Evolutionary conservation across 2,113 vertebrate species (phyloP).

Genomic region (Addax nasomaculatus): DNA sequence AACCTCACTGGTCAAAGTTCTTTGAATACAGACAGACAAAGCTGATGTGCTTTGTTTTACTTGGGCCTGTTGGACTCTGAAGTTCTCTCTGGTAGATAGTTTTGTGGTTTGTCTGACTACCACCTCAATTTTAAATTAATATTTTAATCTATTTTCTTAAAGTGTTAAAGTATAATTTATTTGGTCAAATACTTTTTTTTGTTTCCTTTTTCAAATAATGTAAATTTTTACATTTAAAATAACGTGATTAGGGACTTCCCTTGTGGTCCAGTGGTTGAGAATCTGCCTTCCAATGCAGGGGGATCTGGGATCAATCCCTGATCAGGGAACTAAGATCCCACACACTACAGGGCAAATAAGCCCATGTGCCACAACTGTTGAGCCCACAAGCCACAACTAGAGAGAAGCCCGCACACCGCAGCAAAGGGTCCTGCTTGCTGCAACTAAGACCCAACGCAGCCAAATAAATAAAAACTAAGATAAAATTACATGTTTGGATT

Average conservation of each 20-base stretch:
- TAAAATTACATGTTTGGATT: background rate
- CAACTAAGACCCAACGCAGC: background rate
- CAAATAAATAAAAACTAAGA: background rate
- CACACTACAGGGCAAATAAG: background rate
- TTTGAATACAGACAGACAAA: background rate
- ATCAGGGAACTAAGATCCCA: background rate
- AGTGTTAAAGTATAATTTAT: background rate
- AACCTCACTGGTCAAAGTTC: background rate
- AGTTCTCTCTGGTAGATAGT: background rate
- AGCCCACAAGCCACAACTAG: background rate
- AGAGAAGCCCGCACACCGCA: background rate
- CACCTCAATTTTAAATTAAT: background rate
- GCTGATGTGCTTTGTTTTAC: background rate
- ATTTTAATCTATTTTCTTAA: background rate
- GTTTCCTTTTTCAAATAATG: conserved; percentile 2
- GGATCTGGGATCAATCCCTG: background rate
- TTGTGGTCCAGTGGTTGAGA: background rate
- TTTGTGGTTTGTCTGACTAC: background rate
- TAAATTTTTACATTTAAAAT: conserved; percentile 31
- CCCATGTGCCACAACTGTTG: background rate
- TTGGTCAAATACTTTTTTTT: background rate
- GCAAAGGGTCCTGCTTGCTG: background rate
- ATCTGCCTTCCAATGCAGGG: background rate
- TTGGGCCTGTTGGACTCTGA: background rate
- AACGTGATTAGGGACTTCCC: background rate